Percentiles rank a stretch among this genome's conserved stretches.
Evolutionary conservation across 2,113 vertebrate genomes (phyloP).

Genomic region (Lucifuga dentata): DNA sequence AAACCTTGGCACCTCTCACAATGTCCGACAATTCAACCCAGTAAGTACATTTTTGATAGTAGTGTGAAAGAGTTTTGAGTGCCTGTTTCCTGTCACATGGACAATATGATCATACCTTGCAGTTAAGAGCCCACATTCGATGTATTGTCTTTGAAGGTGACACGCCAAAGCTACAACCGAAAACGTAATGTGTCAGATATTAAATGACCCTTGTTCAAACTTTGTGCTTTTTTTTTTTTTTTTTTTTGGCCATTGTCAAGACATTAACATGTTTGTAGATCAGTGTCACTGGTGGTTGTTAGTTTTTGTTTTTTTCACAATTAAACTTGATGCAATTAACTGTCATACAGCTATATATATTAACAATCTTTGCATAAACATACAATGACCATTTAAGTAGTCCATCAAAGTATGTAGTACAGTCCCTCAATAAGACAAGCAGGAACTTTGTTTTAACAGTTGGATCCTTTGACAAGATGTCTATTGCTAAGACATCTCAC

Average conservation of each 20-base stretch:
- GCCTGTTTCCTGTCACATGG: conserved; percentile 23
- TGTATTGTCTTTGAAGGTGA: conserved; percentile 35
- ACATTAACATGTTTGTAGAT: neutral
- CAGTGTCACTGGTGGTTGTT: neutral
- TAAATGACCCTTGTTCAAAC: conserved; percentile 49
- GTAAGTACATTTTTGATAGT: neutral
- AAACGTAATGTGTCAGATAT: conserved; percentile 53
- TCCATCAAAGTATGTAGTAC: no score
- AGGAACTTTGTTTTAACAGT: neutral
- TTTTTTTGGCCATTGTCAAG: conserved; percentile 8
- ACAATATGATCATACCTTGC: conserved; percentile 29
- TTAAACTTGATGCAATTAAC: neutral
- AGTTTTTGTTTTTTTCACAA: neutral
- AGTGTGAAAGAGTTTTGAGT: conserved; percentile 14
- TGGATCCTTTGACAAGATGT: conserved; percentile 5
- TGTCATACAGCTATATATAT: neutral
- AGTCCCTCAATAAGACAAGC: neutral
- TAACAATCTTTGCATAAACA: neutral
- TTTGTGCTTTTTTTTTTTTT: conserved; percentile 33
- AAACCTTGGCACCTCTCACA: neutral
- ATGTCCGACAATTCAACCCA: conserved; percentile 3
- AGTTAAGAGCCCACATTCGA: conserved; percentile 37
- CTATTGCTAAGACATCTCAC: neutral
- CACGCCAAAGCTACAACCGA: conserved; percentile 57
- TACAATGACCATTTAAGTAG: neutral